Percentiles rank a stretch among this genome's conserved stretches.
These are phyloP conservation scores for Selenia dentaria DNA, from an alignment of 2,888 invertebrate genomes.

Conservation along the genomic window DNA sequence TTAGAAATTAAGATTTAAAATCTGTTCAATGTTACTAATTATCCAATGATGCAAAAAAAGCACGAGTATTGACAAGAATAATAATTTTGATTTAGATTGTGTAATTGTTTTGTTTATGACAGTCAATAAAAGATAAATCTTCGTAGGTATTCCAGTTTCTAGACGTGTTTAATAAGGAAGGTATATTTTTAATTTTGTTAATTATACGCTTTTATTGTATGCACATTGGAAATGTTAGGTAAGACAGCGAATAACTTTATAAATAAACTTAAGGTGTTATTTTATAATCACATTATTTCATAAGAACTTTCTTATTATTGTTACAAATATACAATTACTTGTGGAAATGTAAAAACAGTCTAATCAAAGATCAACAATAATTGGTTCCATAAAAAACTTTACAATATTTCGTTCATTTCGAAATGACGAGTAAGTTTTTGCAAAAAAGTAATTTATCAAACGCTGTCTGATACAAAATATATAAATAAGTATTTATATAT, in stretches of 20 bases:
- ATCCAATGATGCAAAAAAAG: no score
- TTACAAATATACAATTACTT: background rate
- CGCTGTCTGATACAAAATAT: slow-evolving; percentile 73
- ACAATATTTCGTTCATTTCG: slow-evolving; percentile 70
- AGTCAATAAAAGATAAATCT: no score
- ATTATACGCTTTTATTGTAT: slow-evolving; percentile 43
- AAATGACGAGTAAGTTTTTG: slow-evolving; percentile 63
- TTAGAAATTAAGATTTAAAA: no score
- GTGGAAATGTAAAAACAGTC: no score
- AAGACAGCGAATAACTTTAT: slow-evolving; percentile 36
- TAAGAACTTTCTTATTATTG: slow-evolving; percentile 23
- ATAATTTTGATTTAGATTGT: no score
- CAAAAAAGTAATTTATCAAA: slow-evolving; percentile 32
- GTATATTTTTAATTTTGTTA: slow-evolving; percentile 40
- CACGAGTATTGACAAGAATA: no score
- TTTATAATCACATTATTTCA: slow-evolving; percentile 35
- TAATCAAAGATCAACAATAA: background rate
- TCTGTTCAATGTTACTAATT: no score
- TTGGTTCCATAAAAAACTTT: slow-evolving; percentile 53
- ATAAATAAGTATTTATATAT: slow-evolving; percentile 76
- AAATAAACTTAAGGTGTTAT: slow-evolving; percentile 26
- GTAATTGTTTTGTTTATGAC: no score
- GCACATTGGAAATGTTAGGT: slow-evolving; percentile 37
- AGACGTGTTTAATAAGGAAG: slow-evolving; percentile 35
- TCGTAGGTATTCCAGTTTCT: slow-evolving; percentile 25